These are phyloP conservation scores for Cryptoprocta ferox DNA, from an alignment of 2,797 vertebrate species.

Conservation along the genomic window DNA sequence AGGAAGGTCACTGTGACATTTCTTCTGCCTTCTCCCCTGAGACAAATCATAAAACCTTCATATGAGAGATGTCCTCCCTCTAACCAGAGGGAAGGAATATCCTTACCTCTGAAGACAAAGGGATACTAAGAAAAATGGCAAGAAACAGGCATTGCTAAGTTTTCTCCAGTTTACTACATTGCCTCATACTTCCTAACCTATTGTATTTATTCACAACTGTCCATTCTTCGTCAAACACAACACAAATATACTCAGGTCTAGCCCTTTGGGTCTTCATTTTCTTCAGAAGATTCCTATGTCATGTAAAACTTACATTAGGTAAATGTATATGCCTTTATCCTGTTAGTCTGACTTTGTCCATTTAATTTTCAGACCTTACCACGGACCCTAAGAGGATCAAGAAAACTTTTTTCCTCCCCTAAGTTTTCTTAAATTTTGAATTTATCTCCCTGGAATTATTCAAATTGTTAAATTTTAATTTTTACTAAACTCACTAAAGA, in stretches of 20 bases:
- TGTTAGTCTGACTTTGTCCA: not conserved
- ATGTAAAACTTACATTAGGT: not conserved
- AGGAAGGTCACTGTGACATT: not conserved
- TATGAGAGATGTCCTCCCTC: not conserved
- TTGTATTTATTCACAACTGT: not conserved
- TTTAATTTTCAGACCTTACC: not conserved
- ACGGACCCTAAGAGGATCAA: not conserved
- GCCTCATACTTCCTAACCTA: not conserved
- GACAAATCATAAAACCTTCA: not conserved
- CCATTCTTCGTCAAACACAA: not conserved
- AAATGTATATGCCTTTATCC: not conserved
- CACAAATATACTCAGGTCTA: not conserved
- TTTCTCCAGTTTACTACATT: not conserved
- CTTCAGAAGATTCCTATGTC: not conserved
- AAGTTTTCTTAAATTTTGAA: not conserved
- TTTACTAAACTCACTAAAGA: slow-evolving; percentile 6
- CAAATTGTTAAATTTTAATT: slow-evolving; percentile 32
- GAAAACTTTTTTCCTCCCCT: not conserved
- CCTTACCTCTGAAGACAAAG: not conserved
- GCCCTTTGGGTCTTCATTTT: not conserved
- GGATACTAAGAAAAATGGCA: not conserved
- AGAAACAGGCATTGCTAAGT: not conserved
- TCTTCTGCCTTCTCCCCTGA: not conserved
- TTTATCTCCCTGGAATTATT: not conserved
- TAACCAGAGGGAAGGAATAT: not conserved